phyloP scores from a whole-genome alignment of 92 coral and sea anemone genomes.

The Palythoa caribaeorum region DNA sequence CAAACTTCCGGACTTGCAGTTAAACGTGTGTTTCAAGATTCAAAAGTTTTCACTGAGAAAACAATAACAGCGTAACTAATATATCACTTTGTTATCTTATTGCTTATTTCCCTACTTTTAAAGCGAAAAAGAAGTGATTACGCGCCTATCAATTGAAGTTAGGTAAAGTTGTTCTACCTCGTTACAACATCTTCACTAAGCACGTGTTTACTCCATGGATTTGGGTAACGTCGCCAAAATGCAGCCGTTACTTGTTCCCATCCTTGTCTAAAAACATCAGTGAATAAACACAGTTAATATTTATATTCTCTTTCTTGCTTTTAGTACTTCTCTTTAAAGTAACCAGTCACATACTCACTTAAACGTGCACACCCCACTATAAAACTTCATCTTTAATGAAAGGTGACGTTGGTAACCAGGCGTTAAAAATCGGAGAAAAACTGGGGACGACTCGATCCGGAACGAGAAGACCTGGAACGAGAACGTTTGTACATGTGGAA shows the following conservation, averaged over 20 bases:
- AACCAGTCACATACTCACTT: conserved; percentile 51
- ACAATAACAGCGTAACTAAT: neutral
- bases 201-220: conserved; percentile 99
- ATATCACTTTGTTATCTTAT: neutral
- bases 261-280: conserved; percentile 64
- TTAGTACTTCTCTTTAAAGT: neutral
- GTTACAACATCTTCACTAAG: conserved; percentile 90
- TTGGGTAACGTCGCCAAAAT: conserved; percentile 95
- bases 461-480: no score
- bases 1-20: no score
- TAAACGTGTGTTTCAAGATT: neutral
- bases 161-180: conserved; percentile 59
- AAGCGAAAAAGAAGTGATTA: neutral
- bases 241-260: conserved; percentile 95
- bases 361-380: conserved; percentile 55
- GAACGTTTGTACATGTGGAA: no score
- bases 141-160: no score
- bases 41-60: neutral
- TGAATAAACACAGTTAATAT: neutral
- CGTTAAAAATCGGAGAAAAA: neutral
- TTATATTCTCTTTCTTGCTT: neutral
- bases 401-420: conserved; percentile 31
- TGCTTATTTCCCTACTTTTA: neutral
- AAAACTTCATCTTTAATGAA: conserved; percentile 66
- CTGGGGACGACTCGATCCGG: neutral